Conservation (phyloP, 2,797 vertebrate genomes). For the Sebastes reedi region DNA sequence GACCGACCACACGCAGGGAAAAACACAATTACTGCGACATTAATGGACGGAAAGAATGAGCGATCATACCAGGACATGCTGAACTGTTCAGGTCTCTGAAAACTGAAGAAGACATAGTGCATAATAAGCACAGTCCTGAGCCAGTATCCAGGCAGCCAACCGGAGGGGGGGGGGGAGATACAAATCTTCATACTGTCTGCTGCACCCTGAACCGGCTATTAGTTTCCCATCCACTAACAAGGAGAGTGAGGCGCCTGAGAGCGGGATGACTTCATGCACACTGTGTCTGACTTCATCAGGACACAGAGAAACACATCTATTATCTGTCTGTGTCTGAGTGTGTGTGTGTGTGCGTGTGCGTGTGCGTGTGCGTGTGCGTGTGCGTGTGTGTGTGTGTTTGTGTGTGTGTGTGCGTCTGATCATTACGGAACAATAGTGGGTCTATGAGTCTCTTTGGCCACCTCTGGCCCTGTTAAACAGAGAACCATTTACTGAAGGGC, state of each 20-base stretch:
- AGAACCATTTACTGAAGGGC: constrained; percentile 55
- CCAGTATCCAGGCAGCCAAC: background rate
- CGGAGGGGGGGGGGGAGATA: background rate
- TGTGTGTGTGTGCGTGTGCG: background rate
- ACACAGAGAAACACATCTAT: constrained; percentile 27
- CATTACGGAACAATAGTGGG: constrained; percentile 56
- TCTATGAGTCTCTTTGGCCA: constrained; percentile 45
- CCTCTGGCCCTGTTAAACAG: constrained; percentile 57
- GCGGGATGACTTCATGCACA: constrained; percentile 46
- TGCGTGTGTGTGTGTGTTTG: background rate
- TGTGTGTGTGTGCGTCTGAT: constrained; percentile 9
- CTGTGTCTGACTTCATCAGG: constrained; percentile 40
- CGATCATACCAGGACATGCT: background rate
- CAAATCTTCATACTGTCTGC: background rate
- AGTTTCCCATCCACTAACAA: background rate
- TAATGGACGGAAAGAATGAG: background rate
- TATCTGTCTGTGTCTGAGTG: constrained; percentile 6
- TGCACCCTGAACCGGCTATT: background rate
- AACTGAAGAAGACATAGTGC: background rate
- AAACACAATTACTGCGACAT: background rate
- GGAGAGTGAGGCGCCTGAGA: background rate
- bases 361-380: background rate
- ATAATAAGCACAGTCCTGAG: background rate
- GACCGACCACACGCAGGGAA: background rate
- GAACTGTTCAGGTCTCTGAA: background rate